Percentiles rank a stretch among this genome's conserved stretches.
These are phyloP conservation scores for Fragum whitleyi DNA, from an alignment of 2,888 invertebrate species.

Conservation along the genomic window DNA sequence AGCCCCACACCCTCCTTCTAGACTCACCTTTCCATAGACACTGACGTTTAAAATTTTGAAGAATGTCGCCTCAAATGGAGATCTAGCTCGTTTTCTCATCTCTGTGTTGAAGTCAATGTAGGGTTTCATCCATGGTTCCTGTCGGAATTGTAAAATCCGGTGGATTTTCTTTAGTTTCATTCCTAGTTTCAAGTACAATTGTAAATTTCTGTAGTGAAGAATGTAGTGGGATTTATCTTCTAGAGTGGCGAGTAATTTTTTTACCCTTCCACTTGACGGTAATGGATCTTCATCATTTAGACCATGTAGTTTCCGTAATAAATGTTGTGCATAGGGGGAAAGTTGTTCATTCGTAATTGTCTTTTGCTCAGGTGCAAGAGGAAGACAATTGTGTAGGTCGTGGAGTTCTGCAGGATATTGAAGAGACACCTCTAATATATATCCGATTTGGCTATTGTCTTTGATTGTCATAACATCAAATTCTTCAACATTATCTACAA, in stretches of 20 bases:
- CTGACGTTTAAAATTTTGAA: slow-evolving; percentile 72
- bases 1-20: too few species aligned
- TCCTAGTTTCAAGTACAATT: slow-evolving; percentile 56
- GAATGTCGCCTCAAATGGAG: slow-evolving; percentile 78
- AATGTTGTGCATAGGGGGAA: too few species aligned
- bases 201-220: too few species aligned
- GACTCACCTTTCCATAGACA: slow-evolving; percentile 82
- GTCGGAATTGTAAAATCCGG: too few species aligned
- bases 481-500: slow-evolving; percentile 12
- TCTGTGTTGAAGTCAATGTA: slow-evolving; percentile 80
- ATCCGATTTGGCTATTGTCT: slow-evolving; percentile 28
- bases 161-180: slow-evolving; percentile 67
- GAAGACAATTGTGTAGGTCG: slow-evolving; percentile 31
- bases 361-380: slow-evolving; percentile 27
- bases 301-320: slow-evolving; percentile 31
- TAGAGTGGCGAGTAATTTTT: too few species aligned
- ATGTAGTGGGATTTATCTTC: too few species aligned
- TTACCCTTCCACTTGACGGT: too few species aligned
- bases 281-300: too few species aligned
- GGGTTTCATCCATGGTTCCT: slow-evolving; percentile 82
- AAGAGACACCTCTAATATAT: slow-evolving; percentile 34
- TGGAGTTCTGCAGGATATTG: slow-evolving; percentile 22
- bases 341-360: slow-evolving; percentile 9
- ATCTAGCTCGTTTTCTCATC: too few species aligned
- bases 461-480: slow-evolving; percentile 31